phyloP scores from a whole-genome alignment of 2,797 vertebrate species.

The Eulemur coronatus region DNA sequence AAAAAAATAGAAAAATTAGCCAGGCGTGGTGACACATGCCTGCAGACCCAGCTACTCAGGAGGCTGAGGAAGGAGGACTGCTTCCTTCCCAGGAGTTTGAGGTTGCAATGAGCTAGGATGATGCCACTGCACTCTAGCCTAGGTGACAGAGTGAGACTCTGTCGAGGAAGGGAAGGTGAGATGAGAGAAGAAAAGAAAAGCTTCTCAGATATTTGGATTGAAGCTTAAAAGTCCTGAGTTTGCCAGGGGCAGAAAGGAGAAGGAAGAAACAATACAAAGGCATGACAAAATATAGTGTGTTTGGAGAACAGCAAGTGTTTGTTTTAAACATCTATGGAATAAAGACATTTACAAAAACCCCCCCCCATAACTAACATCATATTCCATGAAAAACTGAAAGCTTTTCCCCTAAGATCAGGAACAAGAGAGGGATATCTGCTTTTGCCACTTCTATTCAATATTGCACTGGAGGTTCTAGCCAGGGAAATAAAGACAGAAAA shows the following conservation, averaged over 20 bases:
- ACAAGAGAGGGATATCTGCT: neutral
- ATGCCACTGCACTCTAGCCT: no score
- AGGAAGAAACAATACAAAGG: neutral
- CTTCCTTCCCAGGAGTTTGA: no score
- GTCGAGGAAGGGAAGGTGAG: no score
- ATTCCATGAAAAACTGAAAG: neutral
- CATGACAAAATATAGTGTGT: neutral
- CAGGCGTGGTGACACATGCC: no score
- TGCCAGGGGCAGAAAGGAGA: neutral
- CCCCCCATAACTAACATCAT: neutral
- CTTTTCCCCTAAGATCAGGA: neutral
- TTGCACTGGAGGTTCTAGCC: neutral
- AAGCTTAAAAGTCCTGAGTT: neutral
- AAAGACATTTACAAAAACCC: neutral
- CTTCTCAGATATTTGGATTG: neutral
- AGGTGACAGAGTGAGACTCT: no score
- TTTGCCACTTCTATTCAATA: neutral
- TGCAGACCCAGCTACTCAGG: no score
- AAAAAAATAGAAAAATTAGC: no score
- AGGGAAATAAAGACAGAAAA: slow-evolving; percentile 13
- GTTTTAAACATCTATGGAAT: neutral
- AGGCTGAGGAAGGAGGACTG: no score
- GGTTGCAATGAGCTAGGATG: no score
- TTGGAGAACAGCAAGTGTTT: neutral
- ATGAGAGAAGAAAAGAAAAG: no score